These are phyloP conservation scores for Megalopta genalis DNA, from an alignment of 1,140 invertebrate genomes.

Conservation along the genomic window DNA sequence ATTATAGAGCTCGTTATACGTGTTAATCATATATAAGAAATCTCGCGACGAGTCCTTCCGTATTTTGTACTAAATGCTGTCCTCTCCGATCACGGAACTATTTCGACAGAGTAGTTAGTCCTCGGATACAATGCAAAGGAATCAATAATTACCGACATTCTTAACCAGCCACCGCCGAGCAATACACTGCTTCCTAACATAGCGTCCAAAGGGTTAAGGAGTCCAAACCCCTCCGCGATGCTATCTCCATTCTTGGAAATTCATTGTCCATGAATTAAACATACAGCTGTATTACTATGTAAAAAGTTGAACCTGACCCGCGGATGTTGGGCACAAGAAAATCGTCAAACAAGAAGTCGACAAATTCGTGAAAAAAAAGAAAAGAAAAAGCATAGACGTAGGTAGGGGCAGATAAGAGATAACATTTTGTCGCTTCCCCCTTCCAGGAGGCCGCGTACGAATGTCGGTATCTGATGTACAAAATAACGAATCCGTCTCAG, in stretches of 20 bases:
- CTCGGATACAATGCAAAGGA: neutral
- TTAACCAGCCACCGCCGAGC: neutral
- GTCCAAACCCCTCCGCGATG: conserved; percentile 39
- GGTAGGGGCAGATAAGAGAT: conserved; percentile 65
- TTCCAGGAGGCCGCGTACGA: neutral
- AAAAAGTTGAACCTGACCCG: conserved; percentile 64
- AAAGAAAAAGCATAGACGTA: conserved; percentile 27
- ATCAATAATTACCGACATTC: conserved; percentile 33
- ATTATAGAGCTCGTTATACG: no score
- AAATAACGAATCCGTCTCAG: conserved; percentile 16
- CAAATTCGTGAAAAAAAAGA: conserved; percentile 34
- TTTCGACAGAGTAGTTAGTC: neutral
- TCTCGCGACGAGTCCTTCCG: no score
- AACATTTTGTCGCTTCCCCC: conserved; percentile 49
- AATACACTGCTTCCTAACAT: conserved; percentile 24
- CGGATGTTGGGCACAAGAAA: conserved; percentile 53
- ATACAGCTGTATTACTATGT: conserved; percentile 50
- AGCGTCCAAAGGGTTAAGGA: conserved; percentile 28
- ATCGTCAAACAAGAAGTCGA: conserved; percentile 33
- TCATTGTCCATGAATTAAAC: conserved; percentile 60
- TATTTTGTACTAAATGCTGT: no score
- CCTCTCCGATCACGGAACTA: neutral
- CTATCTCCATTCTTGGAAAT: conserved; percentile 23
- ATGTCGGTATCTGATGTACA: conserved; percentile 31
- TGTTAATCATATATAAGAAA: no score